These are phyloP conservation scores for Leptinotarsa haldemani DNA, from an alignment of 2,888 invertebrate species.

Conservation along the genomic window DNA sequence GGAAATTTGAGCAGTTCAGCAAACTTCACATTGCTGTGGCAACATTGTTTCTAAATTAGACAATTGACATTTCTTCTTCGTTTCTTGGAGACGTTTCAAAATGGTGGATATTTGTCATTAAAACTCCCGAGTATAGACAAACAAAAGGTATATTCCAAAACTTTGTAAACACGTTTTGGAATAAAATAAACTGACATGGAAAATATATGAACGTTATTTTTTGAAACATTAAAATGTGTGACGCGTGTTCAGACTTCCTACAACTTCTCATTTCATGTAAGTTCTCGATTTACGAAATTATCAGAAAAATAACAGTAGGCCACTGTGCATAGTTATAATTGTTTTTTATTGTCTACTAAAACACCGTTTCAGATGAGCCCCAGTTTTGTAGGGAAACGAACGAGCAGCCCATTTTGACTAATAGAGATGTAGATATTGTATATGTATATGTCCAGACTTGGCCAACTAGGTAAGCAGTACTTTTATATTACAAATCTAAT, in stretches of 20 bases:
- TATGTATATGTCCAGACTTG: slow-evolving; percentile 88
- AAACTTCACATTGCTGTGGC: too few species aligned
- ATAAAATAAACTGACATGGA: slow-evolving; percentile 48
- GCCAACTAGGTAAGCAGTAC: slow-evolving; percentile 81
- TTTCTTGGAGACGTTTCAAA: slow-evolving; percentile 52
- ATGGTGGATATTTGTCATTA: slow-evolving; percentile 63
- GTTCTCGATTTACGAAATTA: slow-evolving; percentile 56
- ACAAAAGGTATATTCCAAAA: slow-evolving; percentile 36
- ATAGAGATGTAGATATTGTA: slow-evolving; percentile 85
- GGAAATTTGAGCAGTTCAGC: too few species aligned
- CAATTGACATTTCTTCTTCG: too few species aligned
- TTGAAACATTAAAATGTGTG: slow-evolving; percentile 77
- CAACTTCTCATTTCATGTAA: slow-evolving; percentile 89
- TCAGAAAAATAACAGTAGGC: slow-evolving; percentile 5
- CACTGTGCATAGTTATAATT: slow-evolving; percentile 2
- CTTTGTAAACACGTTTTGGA: slow-evolving; percentile 11
- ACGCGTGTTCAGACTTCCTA: slow-evolving; percentile 94
- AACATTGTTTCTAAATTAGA: too few species aligned
- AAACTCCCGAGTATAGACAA: slow-evolving; percentile 54
- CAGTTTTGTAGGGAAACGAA: slow-evolving; percentile 82
- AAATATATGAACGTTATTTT: slow-evolving; percentile 45
- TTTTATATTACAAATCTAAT: neutral
- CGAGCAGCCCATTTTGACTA: slow-evolving; percentile 79
- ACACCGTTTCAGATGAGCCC: slow-evolving; percentile 77
- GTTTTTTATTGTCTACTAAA: slow-evolving; percentile 3